Percentiles rank a stretch among this genome's conserved stretches.
Conservation (phyloP, 2,888 invertebrate genomes). For the Girardia tigrina region DNA sequence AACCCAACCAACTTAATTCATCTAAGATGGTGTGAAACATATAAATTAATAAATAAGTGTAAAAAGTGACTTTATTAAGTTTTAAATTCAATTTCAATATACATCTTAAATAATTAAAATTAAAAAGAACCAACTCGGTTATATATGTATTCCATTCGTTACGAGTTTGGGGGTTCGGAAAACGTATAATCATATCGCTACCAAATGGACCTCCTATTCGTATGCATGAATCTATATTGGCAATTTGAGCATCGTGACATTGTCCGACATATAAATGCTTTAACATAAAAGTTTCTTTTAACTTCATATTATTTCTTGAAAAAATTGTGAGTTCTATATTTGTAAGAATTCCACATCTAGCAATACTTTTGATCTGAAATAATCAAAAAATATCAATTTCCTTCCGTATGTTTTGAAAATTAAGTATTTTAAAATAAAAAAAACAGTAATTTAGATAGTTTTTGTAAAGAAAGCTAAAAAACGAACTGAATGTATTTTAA, state of each 20-base stretch:
- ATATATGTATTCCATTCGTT: neutral
- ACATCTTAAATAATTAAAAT: no score
- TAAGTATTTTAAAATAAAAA: no score
- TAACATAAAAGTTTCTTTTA: neutral
- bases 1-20: no score
- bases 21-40: no score
- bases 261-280: neutral
- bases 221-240: neutral
- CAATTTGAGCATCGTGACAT: neutral
- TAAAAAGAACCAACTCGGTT: neutral
- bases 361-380: neutral
- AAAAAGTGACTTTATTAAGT: no score
- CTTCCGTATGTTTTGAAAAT: no score
- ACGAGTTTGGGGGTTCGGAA: neutral
- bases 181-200: neutral
- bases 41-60: no score
- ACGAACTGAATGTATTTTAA: no score
- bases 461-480: no score
- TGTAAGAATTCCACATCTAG: neutral
- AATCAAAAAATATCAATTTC: no score
- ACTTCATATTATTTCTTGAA: neutral
- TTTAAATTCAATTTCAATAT: no score
- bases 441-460: no score
- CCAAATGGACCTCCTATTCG: conserved; percentile 8
- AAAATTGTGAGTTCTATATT: conserved; percentile 5